phyloP scores from a whole-genome alignment of 2,888 invertebrate genomes.

The Tetramorium bicarinatum region DNA sequence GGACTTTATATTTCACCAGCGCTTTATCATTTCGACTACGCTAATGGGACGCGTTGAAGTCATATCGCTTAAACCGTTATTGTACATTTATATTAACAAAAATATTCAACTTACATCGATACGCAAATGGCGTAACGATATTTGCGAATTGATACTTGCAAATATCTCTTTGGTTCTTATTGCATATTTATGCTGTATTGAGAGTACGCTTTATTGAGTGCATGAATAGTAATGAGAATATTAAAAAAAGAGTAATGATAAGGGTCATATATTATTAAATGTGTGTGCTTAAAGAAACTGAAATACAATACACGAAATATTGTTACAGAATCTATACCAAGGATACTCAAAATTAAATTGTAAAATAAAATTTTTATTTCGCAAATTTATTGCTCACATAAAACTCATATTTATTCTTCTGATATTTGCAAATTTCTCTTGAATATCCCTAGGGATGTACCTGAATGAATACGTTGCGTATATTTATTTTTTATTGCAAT shows the following conservation, averaged over 20 bases:
- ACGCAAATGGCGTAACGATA: too few relatives aligned
- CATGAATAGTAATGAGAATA: conserved; percentile 16
- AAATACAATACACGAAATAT: neutral
- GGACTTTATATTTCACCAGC: conserved; percentile 42
- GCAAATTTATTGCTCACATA: neutral
- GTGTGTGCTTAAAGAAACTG: neutral
- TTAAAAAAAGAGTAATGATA: neutral
- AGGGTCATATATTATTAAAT: neutral
- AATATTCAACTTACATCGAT: neutral
- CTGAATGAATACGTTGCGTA: neutral
- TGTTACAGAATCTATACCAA: neutral
- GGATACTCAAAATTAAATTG: neutral
- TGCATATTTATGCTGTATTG: neutral
- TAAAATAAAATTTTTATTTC: conserved; percentile 8
- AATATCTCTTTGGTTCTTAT: neutral
- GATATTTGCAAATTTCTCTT: conserved; percentile 25
- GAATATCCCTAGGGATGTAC: neutral
- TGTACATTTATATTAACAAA: conserved; percentile 23
- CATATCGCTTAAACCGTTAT: neutral
- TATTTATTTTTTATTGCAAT: neutral
- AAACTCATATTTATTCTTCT: neutral
- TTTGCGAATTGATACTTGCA: neutral
- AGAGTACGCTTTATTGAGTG: neutral
- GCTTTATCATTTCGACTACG: conserved; percentile 35
- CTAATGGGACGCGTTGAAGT: conserved; percentile 4